A percentile compares a stretch with the other conserved stretches of the same genome.
These are phyloP conservation scores for Xiphophorus couchianus DNA, from an alignment of 2,113 vertebrate genomes.

Conservation along the genomic window DNA sequence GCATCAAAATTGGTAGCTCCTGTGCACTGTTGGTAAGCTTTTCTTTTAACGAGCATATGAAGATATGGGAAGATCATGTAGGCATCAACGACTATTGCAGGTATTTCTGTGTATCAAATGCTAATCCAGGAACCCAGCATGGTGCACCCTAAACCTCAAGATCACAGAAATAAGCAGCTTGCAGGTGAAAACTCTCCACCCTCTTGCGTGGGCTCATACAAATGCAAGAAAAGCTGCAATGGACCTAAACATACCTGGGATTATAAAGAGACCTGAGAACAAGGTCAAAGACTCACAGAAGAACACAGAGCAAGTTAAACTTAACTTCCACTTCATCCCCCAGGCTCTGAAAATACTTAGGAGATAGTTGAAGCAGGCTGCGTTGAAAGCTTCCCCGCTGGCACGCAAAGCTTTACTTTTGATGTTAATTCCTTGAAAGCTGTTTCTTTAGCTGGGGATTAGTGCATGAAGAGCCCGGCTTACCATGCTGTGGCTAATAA, in stretches of 20 bases:
- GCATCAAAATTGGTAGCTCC: neutral
- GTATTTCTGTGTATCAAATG: slow-evolving; percentile 23
- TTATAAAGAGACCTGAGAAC: slow-evolving; percentile 80
- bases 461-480: slow-evolving; percentile 81
- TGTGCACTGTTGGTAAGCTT: too few species aligned
- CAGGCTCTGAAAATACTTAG: slow-evolving; percentile 80
- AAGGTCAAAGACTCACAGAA: slow-evolving; percentile 81
- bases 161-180: slow-evolving; percentile 49
- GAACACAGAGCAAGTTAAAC: slow-evolving; percentile 82
- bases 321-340: slow-evolving; percentile 82
- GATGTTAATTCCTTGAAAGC: slow-evolving; percentile 87
- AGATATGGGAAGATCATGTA: neutral
- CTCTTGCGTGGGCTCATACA: slow-evolving; percentile 55
- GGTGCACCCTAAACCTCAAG: slow-evolving; percentile 30
- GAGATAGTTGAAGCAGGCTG: slow-evolving; percentile 80
- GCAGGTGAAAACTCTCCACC: slow-evolving; percentile 38
- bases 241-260: slow-evolving; percentile 73
- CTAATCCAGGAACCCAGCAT: slow-evolving; percentile 40
- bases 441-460: slow-evolving; percentile 86
- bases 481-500: slow-evolving; percentile 83
- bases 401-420: slow-evolving; percentile 83
- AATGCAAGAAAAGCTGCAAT: slow-evolving; percentile 42
- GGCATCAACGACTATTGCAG: neutral
- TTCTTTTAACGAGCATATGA: neutral
- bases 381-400: slow-evolving; percentile 81